Conservation (phyloP, 2,113 vertebrate genomes). For the Barnardius zonarius region DNA sequence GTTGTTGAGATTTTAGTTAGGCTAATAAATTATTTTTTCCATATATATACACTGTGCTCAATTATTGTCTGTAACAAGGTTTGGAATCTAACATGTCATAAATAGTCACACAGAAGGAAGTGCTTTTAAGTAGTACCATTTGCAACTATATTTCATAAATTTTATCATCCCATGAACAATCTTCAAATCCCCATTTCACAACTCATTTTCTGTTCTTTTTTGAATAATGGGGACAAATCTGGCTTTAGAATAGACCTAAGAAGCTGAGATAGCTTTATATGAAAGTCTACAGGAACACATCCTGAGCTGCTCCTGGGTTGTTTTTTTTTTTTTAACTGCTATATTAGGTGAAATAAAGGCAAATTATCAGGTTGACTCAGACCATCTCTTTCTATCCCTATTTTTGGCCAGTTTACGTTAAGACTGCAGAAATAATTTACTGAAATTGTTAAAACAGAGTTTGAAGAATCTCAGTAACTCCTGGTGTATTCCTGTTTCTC, state of each 20-base stretch:
- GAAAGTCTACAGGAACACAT: not conserved
- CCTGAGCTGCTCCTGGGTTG: accelerated
- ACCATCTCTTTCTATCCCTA: not conserved
- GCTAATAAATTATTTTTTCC: not conserved
- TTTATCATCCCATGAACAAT: not conserved
- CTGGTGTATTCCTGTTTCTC: not conserved
- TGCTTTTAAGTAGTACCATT: not conserved
- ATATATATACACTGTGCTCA: not conserved
- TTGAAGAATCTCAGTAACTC: not conserved
- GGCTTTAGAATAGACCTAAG: not conserved
- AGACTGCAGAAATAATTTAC: not conserved
- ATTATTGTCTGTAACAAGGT: not conserved
- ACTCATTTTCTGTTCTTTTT: not conserved
- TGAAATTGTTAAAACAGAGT: not conserved
- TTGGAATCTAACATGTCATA: not conserved
- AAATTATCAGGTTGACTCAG: not conserved
- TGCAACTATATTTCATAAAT: not conserved
- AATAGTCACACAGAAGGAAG: not conserved
- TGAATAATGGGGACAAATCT: not conserved
- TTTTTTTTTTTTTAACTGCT: not conserved
- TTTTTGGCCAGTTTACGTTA: not conserved
- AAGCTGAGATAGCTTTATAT: not conserved
- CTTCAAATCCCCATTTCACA: not conserved
- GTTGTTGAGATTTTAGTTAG: not conserved
- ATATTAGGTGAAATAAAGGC: not conserved